phyloP scores from a whole-genome alignment of 1,140 invertebrate genomes.

The Heliconius eleuchia region DNA sequence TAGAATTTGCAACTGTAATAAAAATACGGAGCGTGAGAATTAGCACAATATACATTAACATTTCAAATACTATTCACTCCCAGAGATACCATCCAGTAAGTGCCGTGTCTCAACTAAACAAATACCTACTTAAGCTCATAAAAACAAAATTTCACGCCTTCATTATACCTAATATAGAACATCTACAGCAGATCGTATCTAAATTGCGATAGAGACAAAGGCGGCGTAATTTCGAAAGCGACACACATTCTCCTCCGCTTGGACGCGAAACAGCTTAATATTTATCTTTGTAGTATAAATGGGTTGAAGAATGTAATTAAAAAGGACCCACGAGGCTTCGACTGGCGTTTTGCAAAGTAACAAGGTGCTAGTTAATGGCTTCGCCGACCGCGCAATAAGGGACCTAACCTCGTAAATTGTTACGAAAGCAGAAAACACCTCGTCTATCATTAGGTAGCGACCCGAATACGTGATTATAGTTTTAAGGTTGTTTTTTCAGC shows the following conservation, averaged over 20 bases:
- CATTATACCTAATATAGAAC: conserved; percentile 27
- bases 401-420: conserved; percentile 16
- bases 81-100: conserved; percentile 18
- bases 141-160: conserved; percentile 31
- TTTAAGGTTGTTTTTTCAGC: not conserved
- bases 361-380: conserved; percentile 30
- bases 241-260: conserved; percentile 37
- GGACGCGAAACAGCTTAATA: conserved; percentile 38
- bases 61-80: not conserved
- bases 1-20: not conserved
- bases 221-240: conserved; percentile 36
- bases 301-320: conserved; percentile 42
- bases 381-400: conserved; percentile 28
- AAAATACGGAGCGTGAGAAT: not conserved
- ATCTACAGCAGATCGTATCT: conserved; percentile 31
- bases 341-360: conserved; percentile 30
- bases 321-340: conserved; percentile 36
- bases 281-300: conserved; percentile 39
- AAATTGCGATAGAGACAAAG: conserved; percentile 38
- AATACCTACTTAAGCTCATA: conserved; percentile 20
- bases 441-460: conserved; percentile 13
- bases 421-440: conserved; percentile 12
- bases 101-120: conserved; percentile 19
- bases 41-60: not conserved
- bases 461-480: not conserved